Conservation (phyloP, 35 echinoderm and acorn worm species). For the Diadema setosum region DNA sequence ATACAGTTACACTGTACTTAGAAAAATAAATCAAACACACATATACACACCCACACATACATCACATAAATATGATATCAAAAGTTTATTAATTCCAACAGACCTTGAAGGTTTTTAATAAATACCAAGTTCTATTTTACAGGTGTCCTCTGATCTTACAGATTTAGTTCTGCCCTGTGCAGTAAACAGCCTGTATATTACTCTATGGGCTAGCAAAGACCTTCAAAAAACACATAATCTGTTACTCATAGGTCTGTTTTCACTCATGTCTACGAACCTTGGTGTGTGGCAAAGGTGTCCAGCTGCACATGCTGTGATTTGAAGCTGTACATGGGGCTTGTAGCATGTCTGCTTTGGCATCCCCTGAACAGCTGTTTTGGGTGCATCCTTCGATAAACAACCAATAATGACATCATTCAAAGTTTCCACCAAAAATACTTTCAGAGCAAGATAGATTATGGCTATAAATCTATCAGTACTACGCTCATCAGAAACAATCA, state of each 20-base stretch:
- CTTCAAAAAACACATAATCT: neutral
- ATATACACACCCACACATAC: too few species aligned
- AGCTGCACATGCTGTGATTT: neutral
- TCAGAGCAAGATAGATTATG: neutral
- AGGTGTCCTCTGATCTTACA: too few species aligned
- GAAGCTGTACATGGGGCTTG: neutral
- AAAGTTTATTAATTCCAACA: too few species aligned
- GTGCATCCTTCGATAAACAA: neutral
- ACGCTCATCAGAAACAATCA: neutral
- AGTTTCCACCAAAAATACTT: neutral
- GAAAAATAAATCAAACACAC: too few species aligned
- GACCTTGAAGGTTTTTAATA: neutral
- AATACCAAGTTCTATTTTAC: neutral
- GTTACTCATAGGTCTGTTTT: neutral
- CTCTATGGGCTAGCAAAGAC: neutral
- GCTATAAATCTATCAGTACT: neutral
- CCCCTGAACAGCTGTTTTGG: neutral
- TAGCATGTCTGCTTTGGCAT: neutral
- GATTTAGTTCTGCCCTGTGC: too few species aligned
- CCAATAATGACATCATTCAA: neutral
- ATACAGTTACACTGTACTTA: too few species aligned
- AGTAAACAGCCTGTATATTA: neutral
- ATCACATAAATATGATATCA: too few species aligned
- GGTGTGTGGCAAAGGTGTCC: neutral
- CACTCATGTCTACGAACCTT: neutral